A percentile compares a stretch with the other conserved stretches of the same genome.
phyloP scores from a whole-genome alignment of 2,888 invertebrate genomes.

The Nasonovia ribisnigri region DNA sequence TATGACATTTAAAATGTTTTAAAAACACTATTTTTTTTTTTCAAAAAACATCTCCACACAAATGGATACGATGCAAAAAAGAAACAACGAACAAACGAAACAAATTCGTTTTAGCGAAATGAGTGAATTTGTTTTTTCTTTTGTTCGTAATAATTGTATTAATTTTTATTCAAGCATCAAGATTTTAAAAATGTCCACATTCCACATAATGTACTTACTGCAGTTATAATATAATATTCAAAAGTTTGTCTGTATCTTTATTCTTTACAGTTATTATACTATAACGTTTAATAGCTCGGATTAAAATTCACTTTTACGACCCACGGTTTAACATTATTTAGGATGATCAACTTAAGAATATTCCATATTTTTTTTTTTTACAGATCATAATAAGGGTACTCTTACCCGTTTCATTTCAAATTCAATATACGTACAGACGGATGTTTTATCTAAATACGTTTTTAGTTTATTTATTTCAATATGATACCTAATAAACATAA shows the following conservation, averaged over 20 bases:
- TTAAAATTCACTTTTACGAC: no score
- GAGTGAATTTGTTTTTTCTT: neutral
- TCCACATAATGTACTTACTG: neutral
- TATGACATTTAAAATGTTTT: neutral
- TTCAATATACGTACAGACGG: neutral
- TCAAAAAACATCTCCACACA: neutral
- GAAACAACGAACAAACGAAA: neutral
- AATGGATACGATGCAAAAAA: neutral
- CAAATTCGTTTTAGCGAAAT: neutral
- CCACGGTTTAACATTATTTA: no score
- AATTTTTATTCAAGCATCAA: neutral
- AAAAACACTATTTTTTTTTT: no score
- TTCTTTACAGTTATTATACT: neutral
- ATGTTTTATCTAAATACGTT: neutral
- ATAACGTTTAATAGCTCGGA: no score
- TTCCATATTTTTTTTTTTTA: no score
- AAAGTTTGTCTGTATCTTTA: neutral
- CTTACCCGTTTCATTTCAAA: neutral
- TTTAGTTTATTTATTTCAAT: neutral
- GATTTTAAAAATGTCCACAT: neutral
- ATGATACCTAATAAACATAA: neutral
- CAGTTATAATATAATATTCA: neutral
- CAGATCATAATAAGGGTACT: neutral
- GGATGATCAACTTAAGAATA: no score
- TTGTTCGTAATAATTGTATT: neutral